Conservation (phyloP, 2,888 invertebrate genomes). For the Homarus gammarus region DNA sequence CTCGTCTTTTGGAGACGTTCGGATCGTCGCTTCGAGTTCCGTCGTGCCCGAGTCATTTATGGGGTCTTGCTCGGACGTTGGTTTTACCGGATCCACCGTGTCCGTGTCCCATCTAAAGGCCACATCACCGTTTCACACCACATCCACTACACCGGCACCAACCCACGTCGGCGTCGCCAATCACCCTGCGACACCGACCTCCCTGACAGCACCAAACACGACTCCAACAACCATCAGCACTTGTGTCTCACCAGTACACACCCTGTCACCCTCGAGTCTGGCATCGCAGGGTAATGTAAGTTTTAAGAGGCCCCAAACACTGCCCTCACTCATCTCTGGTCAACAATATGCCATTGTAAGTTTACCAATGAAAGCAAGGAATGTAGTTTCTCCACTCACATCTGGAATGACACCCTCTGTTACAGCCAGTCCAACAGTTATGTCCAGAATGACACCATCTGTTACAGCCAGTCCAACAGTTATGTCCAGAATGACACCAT, state of each 20-base stretch:
- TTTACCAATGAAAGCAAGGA: neutral
- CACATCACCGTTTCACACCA: neutral
- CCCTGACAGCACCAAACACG: too few relatives aligned
- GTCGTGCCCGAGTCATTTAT: neutral
- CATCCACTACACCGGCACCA: neutral
- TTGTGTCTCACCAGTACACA: too few relatives aligned
- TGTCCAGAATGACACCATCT: too few relatives aligned
- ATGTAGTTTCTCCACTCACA: neutral
- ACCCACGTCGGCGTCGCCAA: too few relatives aligned
- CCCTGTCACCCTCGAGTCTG: neutral
- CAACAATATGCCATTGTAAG: neutral
- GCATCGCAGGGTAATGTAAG: neutral
- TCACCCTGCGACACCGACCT: neutral
- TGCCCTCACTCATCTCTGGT: neutral
- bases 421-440: neutral
- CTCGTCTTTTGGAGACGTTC: too few relatives aligned
- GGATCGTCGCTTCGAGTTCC: neutral
- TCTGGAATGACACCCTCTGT: neutral
- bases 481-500: too few relatives aligned
- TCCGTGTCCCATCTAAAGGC: neutral
- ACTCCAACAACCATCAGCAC: too few relatives aligned
- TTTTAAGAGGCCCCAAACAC: neutral
- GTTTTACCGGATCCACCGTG: neutral
- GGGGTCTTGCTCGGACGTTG: neutral
- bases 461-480: too few relatives aligned